These are phyloP conservation scores for Meda fulgida DNA, from an alignment of 2,797 vertebrate genomes.

Conservation along the genomic window DNA sequence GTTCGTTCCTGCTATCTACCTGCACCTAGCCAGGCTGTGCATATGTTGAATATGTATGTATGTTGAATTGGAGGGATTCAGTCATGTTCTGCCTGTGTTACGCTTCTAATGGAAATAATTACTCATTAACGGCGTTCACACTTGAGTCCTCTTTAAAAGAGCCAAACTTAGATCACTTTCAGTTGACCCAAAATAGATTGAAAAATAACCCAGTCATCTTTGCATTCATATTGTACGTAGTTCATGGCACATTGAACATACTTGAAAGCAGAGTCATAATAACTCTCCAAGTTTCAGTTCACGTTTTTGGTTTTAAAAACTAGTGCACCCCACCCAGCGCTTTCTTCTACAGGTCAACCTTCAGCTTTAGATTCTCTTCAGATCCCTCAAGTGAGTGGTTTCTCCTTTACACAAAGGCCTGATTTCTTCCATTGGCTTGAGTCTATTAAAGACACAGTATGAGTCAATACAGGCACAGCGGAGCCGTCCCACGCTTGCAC, in stretches of 20 bases:
- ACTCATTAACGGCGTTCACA: background rate
- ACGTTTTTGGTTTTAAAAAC: background rate
- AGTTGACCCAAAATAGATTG: too few relatives aligned
- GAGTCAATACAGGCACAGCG: conserved; percentile 43
- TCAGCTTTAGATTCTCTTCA: background rate
- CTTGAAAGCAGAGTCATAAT: background rate
- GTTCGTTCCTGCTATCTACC: too few relatives aligned
- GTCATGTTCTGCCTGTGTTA: too few relatives aligned
- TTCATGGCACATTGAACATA: background rate
- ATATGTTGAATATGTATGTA: too few relatives aligned
- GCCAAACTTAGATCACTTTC: background rate
- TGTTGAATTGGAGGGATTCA: too few relatives aligned
- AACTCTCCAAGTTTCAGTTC: background rate
- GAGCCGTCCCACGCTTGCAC: conserved; percentile 47
- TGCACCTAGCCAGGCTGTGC: too few relatives aligned
- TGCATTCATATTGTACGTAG: background rate
- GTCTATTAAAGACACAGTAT: conserved; percentile 37
- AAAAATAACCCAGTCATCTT: background rate
- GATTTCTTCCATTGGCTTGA: conserved; percentile 14
- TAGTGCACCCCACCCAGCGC: background rate
- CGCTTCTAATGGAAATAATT: background rate
- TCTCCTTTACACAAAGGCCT: conserved; percentile 20
- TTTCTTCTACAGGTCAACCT: background rate
- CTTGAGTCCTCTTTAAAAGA: background rate
- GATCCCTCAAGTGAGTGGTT: background rate